Evolutionary conservation across 2,888 invertebrate species (phyloP), one percentile per base, ranked within the genome.

Genomic region (Dorcus parallelipipedus): DNA sequence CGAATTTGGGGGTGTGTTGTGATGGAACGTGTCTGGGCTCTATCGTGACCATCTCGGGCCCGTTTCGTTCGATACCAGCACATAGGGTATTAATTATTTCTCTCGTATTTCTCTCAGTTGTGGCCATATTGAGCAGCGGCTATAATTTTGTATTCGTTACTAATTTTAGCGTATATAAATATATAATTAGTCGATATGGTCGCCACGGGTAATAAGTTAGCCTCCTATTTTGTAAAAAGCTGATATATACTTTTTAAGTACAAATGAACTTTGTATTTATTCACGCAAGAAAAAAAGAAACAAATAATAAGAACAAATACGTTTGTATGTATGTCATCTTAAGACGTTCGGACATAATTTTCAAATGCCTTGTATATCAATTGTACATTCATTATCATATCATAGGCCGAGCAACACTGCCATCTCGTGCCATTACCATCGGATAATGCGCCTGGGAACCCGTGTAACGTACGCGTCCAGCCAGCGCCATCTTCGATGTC

Each of bases 301-400:
- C 53, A 17, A 7, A 43, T 9, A 47, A 23, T 47, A 23, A 56
- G 43, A 58, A 20, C 26, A 41, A 56, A 52, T 61, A 58, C 49
- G 52, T 60, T 45, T 61, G 26, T 33, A 61, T 58, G 58, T 61
- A 58, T 58, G 60, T 64, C 63, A 64, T 61, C 60, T 60, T 58
- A 62, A 51, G 54, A 62, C 61, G 60, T 65, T 64, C 58, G 59
- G 59, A 59, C 59, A 64, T 64, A 61, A 64, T 63, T 33, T 66
- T 62, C 58, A 64, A 76, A 74, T 75, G 76, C 77, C 76, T 76
- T 77, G 76, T 76, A 76, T 74, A 77, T 74, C 73, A 74, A 58
- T 71, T 76, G 73, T 76, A 76, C 68, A 75, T 75, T 75, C 75
- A 74, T 75, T 72, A 73, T 74, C 75, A 75, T 76, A 76, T 76